These are phyloP conservation scores for Seira ritae DNA, from an alignment of 2,888 invertebrate species.

Conservation along the genomic window DNA sequence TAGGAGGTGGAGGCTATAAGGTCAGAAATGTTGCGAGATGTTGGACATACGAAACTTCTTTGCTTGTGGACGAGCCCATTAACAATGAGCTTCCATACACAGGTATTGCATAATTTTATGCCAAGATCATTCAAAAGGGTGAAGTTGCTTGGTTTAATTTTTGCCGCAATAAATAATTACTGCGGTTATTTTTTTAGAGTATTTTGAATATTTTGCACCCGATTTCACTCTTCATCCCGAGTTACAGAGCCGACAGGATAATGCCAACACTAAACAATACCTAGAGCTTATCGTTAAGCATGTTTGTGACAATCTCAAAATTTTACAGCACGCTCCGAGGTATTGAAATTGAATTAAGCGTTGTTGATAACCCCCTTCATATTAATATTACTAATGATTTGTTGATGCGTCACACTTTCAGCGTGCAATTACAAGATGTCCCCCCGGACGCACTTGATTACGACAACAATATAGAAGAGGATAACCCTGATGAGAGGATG, in stretches of 20 bases:
- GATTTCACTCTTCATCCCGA: constrained; percentile 98
- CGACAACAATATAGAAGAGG: constrained; percentile 85
- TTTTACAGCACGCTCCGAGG: constrained; percentile 93
- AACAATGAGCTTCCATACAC: constrained; percentile 96
- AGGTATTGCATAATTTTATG: constrained; percentile 73
- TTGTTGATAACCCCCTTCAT: too few relatives aligned
- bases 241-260: constrained; percentile 89
- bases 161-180: too few relatives aligned
- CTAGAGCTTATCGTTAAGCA: constrained; percentile 91
- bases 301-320: constrained; percentile 94
- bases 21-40: constrained; percentile 95
- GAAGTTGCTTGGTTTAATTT: too few relatives aligned
- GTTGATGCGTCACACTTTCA: constrained; percentile 35
- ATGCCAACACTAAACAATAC: constrained; percentile 97
- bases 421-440: constrained; percentile 98
- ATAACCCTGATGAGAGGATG: constrained; percentile 88
- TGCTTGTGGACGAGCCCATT: constrained; percentile 93
- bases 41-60: constrained; percentile 99
- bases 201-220: constrained; percentile 97
- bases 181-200: constrained; percentile 79
- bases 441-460: constrained; percentile 88
- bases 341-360: constrained; percentile 18
- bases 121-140: background rate
- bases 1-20: constrained; percentile 85
- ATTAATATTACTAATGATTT: too few relatives aligned